phyloP scores from a whole-genome alignment of 2,797 vertebrate species.

The Spondyliosoma cantharus region DNA sequence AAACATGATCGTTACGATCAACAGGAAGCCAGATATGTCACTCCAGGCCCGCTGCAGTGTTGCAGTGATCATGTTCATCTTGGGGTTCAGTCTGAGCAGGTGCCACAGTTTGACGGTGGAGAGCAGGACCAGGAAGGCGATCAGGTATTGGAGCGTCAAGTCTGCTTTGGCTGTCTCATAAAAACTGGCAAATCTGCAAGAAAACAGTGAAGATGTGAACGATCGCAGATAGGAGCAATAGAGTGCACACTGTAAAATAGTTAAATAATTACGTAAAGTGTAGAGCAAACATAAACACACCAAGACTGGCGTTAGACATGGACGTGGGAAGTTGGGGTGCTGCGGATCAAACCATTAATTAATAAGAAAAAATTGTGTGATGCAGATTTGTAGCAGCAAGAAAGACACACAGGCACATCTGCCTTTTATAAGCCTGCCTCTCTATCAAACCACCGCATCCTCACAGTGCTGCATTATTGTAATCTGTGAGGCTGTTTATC shows the following conservation, averaged over 20 bases:
- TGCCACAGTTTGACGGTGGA: conserved; percentile 93
- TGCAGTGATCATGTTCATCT: conserved; percentile 90
- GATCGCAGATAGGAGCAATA: background rate
- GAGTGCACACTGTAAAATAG: background rate
- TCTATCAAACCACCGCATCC: too few relatives aligned
- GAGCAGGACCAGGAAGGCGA: conserved; percentile 93
- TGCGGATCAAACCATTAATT: too few relatives aligned
- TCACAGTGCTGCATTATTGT: too few relatives aligned
- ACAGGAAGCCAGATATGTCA: conserved; percentile 89
- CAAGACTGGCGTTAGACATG: background rate
- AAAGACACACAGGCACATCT: too few relatives aligned
- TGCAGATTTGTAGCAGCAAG: too few relatives aligned
- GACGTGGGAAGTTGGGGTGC: too few relatives aligned
- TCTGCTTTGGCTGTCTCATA: conserved; percentile 88
- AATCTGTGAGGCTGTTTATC: too few relatives aligned
- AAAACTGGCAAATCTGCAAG: conserved; percentile 87
- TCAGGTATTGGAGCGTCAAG: conserved; percentile 87
- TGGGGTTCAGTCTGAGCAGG: conserved; percentile 91
- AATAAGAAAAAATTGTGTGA: too few relatives aligned
- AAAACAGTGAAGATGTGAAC: background rate
- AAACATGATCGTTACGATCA: conserved; percentile 88
- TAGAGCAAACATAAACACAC: background rate
- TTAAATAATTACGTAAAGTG: background rate
- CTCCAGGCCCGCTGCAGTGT: conserved; percentile 88
- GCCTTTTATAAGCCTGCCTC: too few relatives aligned